Evolutionary conservation across 2,113 vertebrate genomes (phyloP).

Genomic region (Dicentrarchus labrax): DNA sequence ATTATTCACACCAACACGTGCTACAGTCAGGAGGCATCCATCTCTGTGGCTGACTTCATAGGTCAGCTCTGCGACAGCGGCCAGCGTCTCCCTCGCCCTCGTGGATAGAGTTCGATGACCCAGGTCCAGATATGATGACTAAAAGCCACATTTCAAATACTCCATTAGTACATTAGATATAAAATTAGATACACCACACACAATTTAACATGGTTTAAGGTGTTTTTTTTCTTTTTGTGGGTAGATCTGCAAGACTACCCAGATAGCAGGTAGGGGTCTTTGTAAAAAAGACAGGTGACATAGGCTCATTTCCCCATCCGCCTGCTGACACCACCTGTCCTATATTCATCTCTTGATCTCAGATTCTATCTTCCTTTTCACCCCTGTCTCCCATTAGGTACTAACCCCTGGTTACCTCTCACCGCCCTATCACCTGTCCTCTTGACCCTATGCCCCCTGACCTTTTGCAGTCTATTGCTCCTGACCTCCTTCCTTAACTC

Average conservation of each 20-base stretch:
- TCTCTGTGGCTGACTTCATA: constrained; percentile 48
- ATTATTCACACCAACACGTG: constrained; percentile 53
- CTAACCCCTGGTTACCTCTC: background rate
- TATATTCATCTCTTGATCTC: background rate
- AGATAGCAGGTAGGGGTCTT: background rate
- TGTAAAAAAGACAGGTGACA: background rate
- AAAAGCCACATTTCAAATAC: constrained; percentile 30
- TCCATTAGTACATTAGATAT: background rate
- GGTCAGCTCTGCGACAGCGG: constrained; percentile 32
- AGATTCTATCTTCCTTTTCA: background rate
- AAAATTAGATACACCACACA: background rate
- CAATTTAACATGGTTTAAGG: background rate
- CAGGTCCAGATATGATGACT: constrained; percentile 20
- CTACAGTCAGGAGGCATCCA: constrained; percentile 46
- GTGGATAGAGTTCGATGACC: constrained; percentile 19
- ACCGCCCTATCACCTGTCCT: too few relatives aligned
- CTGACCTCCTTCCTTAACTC: background rate
- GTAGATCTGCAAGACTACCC: background rate
- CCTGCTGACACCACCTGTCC: background rate
- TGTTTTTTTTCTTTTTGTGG: background rate
- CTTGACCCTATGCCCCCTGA: too few relatives aligned
- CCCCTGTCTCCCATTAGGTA: background rate
- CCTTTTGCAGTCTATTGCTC: too few relatives aligned
- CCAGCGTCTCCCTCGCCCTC: constrained; percentile 23
- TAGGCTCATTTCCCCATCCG: background rate